phyloP scores from a whole-genome alignment of 2,797 vertebrate species.

The Carduelis carduelis region DNA sequence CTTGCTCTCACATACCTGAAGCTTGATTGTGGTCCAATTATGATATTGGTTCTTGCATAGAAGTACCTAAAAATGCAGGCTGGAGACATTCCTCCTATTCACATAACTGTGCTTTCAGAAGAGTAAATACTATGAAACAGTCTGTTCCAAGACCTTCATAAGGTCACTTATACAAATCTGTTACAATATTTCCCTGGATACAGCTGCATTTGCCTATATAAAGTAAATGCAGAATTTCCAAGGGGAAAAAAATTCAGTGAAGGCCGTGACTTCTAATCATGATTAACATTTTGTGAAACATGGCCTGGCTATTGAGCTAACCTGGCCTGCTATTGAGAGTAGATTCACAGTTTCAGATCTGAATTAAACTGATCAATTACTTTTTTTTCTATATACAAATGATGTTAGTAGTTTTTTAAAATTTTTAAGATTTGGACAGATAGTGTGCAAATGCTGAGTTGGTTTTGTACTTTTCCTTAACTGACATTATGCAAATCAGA shows the following conservation, averaged over 20 bases:
- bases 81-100: background rate
- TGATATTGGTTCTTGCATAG: background rate
- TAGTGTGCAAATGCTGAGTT: background rate
- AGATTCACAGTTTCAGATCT: background rate
- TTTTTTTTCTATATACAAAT: background rate
- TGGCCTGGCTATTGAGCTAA: background rate
- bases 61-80: background rate
- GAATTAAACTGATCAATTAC: background rate
- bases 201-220: background rate
- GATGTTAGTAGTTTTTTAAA: rapidly evolving
- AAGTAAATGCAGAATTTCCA: background rate
- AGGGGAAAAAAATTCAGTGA: background rate
- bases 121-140: background rate
- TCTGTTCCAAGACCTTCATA: background rate
- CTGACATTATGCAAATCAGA: background rate
- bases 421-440: background rate
- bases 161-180: background rate
- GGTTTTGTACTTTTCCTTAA: background rate
- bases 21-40: background rate
- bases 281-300: background rate
- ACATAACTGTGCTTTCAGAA: background rate
- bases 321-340: too few species aligned
- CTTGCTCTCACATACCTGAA: background rate
- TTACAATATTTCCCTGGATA: background rate
- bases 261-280: background rate